A percentile compares a stretch with the other conserved stretches of the same genome.
phyloP scores from a whole-genome alignment of 2,113 vertebrate genomes.

The Mohoua ochrocephala region DNA sequence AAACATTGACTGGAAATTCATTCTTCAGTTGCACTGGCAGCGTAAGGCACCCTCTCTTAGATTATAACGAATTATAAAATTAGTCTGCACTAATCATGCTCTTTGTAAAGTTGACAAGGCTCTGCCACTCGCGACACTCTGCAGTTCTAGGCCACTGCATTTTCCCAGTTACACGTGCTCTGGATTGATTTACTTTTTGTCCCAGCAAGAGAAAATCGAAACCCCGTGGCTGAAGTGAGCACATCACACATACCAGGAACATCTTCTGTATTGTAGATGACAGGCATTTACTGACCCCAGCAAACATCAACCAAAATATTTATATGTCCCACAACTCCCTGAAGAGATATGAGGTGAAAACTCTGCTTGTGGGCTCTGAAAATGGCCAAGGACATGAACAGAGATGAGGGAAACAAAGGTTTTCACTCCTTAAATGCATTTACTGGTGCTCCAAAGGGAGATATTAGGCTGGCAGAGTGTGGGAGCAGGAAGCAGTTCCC shows the following conservation, averaged over 20 bases:
- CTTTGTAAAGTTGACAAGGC: not conserved
- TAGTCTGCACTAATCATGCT: not conserved
- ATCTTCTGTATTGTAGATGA: not conserved
- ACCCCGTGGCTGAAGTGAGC: not conserved
- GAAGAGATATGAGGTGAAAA: not conserved
- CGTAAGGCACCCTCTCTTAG: not conserved
- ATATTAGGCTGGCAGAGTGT: not conserved
- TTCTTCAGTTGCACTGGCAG: not conserved
- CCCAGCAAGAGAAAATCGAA: not conserved
- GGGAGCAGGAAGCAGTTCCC: not conserved
- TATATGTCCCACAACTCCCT: not conserved
- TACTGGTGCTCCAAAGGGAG: not conserved
- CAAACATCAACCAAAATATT: not conserved
- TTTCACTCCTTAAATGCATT: not conserved
- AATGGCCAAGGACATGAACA: not conserved
- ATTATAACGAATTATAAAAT: not conserved
- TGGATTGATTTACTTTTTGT: not conserved
- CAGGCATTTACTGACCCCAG: not conserved
- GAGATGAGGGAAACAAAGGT: not conserved
- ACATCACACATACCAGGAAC: not conserved
- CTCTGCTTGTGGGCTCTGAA: not conserved
- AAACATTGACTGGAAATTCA: not conserved
- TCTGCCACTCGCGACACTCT: accelerated
- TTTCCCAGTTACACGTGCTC: accelerated
- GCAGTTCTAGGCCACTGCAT: not conserved